Evolutionary conservation across 2,113 vertebrate genomes (phyloP).

Genomic region (Xerus inauris): DNA sequence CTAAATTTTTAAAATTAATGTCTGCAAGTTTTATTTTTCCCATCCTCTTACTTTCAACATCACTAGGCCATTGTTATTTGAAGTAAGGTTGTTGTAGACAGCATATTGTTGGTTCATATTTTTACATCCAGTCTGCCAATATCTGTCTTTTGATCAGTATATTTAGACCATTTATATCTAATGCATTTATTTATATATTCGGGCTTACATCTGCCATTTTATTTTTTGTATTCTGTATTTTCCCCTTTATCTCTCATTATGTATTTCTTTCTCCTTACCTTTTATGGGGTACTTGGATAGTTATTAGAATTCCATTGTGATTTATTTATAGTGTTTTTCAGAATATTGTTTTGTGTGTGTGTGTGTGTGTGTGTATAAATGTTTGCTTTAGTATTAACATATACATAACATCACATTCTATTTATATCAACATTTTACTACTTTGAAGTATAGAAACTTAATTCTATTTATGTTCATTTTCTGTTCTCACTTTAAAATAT

Average conservation of each 20-base stretch:
- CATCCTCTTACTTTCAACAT: background rate
- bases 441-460: conserved; percentile 30
- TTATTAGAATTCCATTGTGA: background rate
- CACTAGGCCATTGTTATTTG: background rate
- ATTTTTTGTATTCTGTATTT: background rate
- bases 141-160: background rate
- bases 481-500: background rate
- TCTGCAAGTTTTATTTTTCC: background rate
- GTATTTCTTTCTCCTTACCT: background rate
- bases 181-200: background rate
- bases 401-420: background rate
- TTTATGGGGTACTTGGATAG: background rate
- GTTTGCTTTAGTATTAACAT: conserved; percentile 4
- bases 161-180: conserved; percentile 10
- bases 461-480: background rate
- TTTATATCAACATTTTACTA: background rate
- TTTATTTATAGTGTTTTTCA: conserved; percentile 2
- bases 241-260: background rate
- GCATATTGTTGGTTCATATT: background rate
- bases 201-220: background rate
- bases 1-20: background rate
- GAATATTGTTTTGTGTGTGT: background rate
- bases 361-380: background rate
- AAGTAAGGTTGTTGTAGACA: background rate
- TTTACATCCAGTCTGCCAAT: background rate